These are phyloP conservation scores for Cotesia congregata DNA, from an alignment of 2,888 invertebrate genomes.

Conservation along the genomic window DNA sequence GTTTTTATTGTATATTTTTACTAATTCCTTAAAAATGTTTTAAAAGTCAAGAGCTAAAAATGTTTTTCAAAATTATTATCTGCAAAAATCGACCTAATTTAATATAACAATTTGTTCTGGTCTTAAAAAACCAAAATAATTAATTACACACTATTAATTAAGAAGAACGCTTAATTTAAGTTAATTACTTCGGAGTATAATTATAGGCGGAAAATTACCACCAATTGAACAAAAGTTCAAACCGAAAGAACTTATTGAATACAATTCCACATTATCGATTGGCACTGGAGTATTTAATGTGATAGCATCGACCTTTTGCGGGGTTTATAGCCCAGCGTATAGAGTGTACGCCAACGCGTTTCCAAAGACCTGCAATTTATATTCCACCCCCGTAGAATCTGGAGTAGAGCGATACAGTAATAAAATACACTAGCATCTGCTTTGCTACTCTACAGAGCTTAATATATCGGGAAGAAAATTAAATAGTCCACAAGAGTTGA, in stretches of 20 bases:
- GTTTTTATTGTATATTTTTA: too few species aligned
- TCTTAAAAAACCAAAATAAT: too few species aligned
- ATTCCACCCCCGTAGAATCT: not conserved
- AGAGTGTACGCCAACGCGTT: not conserved
- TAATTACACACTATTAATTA: too few species aligned
- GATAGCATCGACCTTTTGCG: not conserved
- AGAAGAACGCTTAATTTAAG: too few species aligned
- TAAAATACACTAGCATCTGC: not conserved
- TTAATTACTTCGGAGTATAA: too few species aligned
- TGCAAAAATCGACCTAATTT: too few species aligned
- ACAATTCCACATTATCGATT: not conserved
- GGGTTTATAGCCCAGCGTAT: not conserved
- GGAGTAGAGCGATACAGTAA: not conserved
- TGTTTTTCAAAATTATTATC: too few species aligned
- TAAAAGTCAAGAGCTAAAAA: too few species aligned
- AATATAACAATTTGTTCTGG: too few species aligned
- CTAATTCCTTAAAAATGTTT: too few species aligned
- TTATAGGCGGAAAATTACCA: too few species aligned
- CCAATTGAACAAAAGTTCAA: too few species aligned
- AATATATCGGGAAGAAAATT: not conserved
- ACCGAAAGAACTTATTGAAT: not conserved
- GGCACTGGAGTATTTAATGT: not conserved
- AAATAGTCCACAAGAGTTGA: not conserved
- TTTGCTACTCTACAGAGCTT: not conserved
- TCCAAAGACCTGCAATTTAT: not conserved